Conservation (phyloP, 2,888 invertebrate species). For the Pseudococcus longispinus region DNA sequence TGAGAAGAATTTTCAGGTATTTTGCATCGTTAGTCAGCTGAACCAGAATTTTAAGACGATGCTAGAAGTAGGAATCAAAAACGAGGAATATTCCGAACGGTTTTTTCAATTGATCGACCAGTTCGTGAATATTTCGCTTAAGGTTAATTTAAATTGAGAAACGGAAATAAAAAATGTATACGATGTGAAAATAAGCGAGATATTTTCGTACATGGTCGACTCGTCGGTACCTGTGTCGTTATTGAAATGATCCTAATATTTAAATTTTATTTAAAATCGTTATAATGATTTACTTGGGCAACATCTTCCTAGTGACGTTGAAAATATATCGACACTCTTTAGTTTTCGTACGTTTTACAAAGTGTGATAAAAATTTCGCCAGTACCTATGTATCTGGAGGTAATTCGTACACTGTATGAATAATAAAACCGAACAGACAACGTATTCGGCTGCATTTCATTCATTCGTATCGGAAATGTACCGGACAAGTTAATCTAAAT, state of each 20-base stretch:
- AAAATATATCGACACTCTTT: not conserved
- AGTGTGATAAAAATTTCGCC: not conserved
- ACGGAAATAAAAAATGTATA: not conserved
- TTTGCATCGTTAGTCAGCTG: not conserved
- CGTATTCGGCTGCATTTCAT: not conserved
- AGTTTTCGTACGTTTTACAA: not conserved
- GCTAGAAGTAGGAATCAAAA: not conserved
- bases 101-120: not conserved
- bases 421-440: not conserved
- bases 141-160: not conserved
- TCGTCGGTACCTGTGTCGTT: not conserved
- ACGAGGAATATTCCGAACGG: not conserved
- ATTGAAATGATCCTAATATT: not conserved
- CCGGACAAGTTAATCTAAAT: conserved; percentile 9
- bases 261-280: not conserved
- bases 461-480: not conserved
- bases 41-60: not conserved
- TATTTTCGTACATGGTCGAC: not conserved
- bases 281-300: not conserved
- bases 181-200: not conserved
- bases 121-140: not conserved
- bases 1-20: not conserved
- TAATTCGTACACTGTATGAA: not conserved
- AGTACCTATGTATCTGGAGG: too few species aligned
- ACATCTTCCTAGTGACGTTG: not conserved